These are phyloP conservation scores for Uloborus diversus DNA, from an alignment of 1,140 invertebrate species.

Conservation along the genomic window DNA sequence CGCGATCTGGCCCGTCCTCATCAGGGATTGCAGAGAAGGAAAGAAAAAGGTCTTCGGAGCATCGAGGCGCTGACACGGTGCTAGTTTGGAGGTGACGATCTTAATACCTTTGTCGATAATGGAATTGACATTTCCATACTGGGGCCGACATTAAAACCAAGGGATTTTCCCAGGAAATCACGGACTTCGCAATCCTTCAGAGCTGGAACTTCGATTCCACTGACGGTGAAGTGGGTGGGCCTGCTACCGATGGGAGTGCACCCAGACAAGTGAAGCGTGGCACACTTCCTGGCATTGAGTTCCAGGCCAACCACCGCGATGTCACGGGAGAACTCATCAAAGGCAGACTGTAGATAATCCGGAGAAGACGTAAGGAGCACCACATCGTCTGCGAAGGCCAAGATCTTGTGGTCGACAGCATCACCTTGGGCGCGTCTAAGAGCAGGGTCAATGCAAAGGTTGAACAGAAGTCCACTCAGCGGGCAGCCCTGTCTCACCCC, in stretches of 20 bases:
- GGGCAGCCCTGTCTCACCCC: not conserved
- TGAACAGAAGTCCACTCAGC: not conserved
- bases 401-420: rapidly evolving
- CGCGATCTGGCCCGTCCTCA: too few relatives aligned
- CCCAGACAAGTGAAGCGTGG: not conserved
- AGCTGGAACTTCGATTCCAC: rapidly evolving
- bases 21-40: too few relatives aligned
- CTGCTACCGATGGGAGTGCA: not conserved
- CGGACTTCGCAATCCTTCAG: not conserved
- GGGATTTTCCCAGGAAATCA: not conserved
- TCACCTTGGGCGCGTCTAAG: not conserved
- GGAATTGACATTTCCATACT: too few relatives aligned
- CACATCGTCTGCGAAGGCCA: not conserved
- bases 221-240: not conserved
- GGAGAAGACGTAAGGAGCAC: not conserved
- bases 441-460: not conserved
- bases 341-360: rapidly evolving
- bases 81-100: too few relatives aligned
- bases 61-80: too few relatives aligned
- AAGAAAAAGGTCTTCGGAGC: too few relatives aligned
- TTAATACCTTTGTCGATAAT: too few relatives aligned
- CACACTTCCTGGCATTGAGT: not conserved
- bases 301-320: rapidly evolving
- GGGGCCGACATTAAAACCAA: too few relatives aligned
- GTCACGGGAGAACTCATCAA: not conserved